Evolutionary conservation across 2,113 vertebrate species (phyloP), one percentile per base, ranked within the genome.

Genomic region (Lates calcarifer): DNA sequence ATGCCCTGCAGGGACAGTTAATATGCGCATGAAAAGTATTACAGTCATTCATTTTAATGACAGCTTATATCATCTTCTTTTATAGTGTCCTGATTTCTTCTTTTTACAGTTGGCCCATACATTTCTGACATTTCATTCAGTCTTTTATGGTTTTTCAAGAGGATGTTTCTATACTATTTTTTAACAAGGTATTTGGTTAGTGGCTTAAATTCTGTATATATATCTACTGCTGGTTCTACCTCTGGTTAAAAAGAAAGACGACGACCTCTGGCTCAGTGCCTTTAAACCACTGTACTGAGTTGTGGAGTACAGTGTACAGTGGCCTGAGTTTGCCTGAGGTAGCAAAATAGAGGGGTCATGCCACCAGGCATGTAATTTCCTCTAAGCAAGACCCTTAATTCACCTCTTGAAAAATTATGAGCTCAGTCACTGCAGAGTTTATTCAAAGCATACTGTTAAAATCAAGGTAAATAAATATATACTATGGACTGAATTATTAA

Each of bases 41-140:
- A 61, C 9, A 65, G 53, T 71, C 58, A 64, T 74, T 81, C 63
- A 83, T 73, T 87, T 86, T 65, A 73, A 87, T 45, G 74, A 79
- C 73, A 53, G 29, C 15, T 58, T 71, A 26, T 26, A 64, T 79
- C 64, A 62, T 71, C 41, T 47, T 39, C n/a, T 73, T 64, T 78
- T 31, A 29, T 53, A 6, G 71, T 65, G 18, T 37, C 37, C 24
- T 33, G 18, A 39, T 81, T 62, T 69, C 0, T 9, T 31, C 35
- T 63, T 58, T 41, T 60, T 69, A 33, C 31, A 22, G 10, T 41
- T 66, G 28, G 18, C 45, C 47, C 26, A 35, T 43, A 55, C 4
- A 53, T 68, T 64, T 60, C 33, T 75, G 29, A 68, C 55, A 76
- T 72, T 74, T 77, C 3, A 43, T 24, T 51, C 31, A 37, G 39